Evolutionary conservation across 2,888 invertebrate genomes (phyloP), one percentile per base, ranked within the genome.

Genomic region (Thera obeliscata): DNA sequence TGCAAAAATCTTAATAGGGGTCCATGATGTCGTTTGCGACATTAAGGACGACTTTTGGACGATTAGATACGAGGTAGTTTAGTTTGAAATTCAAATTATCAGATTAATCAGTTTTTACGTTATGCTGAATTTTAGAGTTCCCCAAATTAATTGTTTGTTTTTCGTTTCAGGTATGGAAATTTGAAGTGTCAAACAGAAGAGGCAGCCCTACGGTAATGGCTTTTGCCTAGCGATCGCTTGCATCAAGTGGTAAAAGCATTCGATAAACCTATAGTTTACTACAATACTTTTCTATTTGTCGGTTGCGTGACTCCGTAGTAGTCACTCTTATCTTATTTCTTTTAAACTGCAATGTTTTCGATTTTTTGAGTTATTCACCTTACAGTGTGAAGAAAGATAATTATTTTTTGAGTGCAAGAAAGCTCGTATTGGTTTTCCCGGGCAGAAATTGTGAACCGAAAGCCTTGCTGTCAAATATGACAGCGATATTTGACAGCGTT

Each of bases 1-100:
- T 50, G 72, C 75, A 72, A 75, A 75, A 73, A 73, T 75, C 72
- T 73, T 75, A 72, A 75, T 72, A 69, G 75, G 67, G 73, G 73
- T 71, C 61, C 61, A 61, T 60, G 63, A 64, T 61, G 63, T 64
- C 69, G 59, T 69, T 66, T 49, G 57, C 54, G 57, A 38, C 58
- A 55, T 62, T 54, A 55, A 12, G 56, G 22, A 22, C 48, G 36
- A 48, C 38, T 56, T 36, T 52, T 54, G 8, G 54, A 22, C 22
- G 22, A 61, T 61, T 43, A 43, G 52, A 33, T 52, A 55, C 59
- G 55, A 56, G 38, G 56, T 62, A 65, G 64, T 64, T 63, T 63
- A 36, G 46, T 62, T 69, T 56, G 62, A 59, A 60, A 48, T 62
- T 59, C 62, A 50, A 60, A 67, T 57, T 56, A 54, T 54, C 4